These are phyloP conservation scores for Colletes latitarsis DNA, from an alignment of 1,140 invertebrate genomes.

Conservation along the genomic window DNA sequence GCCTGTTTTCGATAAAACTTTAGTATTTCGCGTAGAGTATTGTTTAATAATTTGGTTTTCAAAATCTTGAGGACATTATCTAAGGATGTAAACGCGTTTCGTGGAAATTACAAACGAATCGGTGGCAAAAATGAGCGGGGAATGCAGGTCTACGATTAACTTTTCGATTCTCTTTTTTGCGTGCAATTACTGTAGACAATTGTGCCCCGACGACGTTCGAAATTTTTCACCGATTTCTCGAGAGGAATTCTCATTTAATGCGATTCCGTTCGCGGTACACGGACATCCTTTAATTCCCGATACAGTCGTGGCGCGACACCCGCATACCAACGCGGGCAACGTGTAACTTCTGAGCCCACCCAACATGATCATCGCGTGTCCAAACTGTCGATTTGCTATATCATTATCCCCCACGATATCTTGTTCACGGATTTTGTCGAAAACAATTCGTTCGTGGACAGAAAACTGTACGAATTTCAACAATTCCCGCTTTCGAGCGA, in stretches of 20 bases:
- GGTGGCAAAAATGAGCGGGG: too few relatives aligned
- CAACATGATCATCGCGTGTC: conserved; percentile 54
- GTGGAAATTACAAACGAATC: too few relatives aligned
- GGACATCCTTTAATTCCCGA: conserved; percentile 3
- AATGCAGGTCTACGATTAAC: too few relatives aligned
- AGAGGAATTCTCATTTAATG: not conserved
- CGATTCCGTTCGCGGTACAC: not conserved
- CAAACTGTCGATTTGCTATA: not conserved
- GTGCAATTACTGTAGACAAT: not conserved
- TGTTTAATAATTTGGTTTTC: too few relatives aligned
- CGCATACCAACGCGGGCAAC: conserved; percentile 49
- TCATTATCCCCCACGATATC: conserved; percentile 2
- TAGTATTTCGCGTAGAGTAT: too few relatives aligned
- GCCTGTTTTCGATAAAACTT: too few relatives aligned
- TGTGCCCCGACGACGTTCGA: not conserved
- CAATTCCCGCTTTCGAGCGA: too few relatives aligned
- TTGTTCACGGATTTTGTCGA: conserved; percentile 7
- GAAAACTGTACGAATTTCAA: conserved; percentile 3
- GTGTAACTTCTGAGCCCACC: conserved; percentile 52
- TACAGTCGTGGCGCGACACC: conserved; percentile 43
- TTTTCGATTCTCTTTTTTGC: not conserved
- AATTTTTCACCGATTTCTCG: not conserved
- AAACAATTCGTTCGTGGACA: not conserved
- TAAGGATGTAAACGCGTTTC: too few relatives aligned
- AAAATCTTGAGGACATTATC: too few relatives aligned